A percentile compares a stretch with the other conserved stretches of the same genome.
These are phyloP conservation scores for Probosciger aterrimus DNA, from an alignment of 2,113 vertebrate species.

Conservation along the genomic window DNA sequence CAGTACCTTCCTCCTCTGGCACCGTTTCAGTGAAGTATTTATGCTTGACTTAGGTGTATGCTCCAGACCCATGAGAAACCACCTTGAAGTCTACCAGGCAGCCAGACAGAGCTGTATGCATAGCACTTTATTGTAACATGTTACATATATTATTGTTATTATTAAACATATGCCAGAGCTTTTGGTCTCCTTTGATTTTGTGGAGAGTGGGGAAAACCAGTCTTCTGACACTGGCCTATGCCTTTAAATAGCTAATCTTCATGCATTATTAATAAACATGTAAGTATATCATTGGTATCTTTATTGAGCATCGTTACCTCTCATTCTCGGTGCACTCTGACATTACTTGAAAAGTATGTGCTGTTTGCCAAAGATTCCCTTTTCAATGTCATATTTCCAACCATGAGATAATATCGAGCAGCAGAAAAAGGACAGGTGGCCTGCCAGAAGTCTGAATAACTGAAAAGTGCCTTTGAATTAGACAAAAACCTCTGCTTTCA, in stretches of 20 bases:
- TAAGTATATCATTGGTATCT: background rate
- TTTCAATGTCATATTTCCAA: background rate
- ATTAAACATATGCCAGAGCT: background rate
- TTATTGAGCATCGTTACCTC: background rate
- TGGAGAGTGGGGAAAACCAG: background rate
- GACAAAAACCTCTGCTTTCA: conserved; percentile 12
- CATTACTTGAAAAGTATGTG: background rate
- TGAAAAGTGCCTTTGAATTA: conserved; percentile 44
- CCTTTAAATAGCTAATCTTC: background rate
- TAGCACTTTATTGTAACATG: background rate
- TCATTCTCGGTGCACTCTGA: background rate
- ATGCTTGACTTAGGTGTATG: accelerated
- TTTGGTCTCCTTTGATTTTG: background rate
- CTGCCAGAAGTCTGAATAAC: background rate
- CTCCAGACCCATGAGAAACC: background rate
- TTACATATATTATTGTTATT: background rate
- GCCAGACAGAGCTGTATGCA: background rate
- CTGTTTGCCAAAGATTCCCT: background rate
- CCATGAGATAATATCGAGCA: background rate
- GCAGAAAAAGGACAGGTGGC: conserved; percentile 28
- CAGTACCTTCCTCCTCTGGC: background rate
- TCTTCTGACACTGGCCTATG: background rate
- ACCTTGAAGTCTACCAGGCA: background rate
- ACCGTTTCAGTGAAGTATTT: background rate
- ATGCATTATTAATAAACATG: background rate